Conservation (phyloP, 2,113 vertebrate genomes). For the Coturnix japonica region DNA sequence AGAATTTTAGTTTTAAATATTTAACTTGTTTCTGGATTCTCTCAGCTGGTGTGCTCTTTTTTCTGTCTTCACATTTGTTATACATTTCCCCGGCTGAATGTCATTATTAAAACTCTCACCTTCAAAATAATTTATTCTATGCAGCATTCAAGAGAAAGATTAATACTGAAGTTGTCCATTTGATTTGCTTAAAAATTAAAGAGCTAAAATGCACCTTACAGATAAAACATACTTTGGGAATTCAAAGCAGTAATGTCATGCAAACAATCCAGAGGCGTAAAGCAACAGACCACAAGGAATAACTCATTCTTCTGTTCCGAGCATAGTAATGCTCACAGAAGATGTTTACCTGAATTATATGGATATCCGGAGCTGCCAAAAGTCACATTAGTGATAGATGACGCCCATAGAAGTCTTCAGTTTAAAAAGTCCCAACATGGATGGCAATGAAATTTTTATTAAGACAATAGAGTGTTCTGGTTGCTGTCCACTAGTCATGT, state of each 20-base stretch:
- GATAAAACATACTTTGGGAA: background rate
- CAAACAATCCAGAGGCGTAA: background rate
- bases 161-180: background rate
- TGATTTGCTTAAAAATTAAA: background rate
- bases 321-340: background rate
- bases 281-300: background rate
- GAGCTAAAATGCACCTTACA: background rate
- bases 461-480: background rate
- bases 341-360: background rate
- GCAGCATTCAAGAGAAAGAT: background rate
- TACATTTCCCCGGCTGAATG: background rate
- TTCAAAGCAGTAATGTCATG: accelerated
- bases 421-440: background rate
- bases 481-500: background rate
- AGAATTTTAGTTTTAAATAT: conserved; percentile 65
- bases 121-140: conserved; percentile 35
- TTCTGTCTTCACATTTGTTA: conserved; percentile 9
- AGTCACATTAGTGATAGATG: background rate
- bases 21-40: conserved; percentile 54
- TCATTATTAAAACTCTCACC: background rate
- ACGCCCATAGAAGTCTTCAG: background rate
- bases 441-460: background rate
- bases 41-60: background rate
- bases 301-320: background rate
- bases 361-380: background rate